Base-by-base conservation (phyloP, 1,140 invertebrate genomes). In the Drosophila bifasciata region DNA sequence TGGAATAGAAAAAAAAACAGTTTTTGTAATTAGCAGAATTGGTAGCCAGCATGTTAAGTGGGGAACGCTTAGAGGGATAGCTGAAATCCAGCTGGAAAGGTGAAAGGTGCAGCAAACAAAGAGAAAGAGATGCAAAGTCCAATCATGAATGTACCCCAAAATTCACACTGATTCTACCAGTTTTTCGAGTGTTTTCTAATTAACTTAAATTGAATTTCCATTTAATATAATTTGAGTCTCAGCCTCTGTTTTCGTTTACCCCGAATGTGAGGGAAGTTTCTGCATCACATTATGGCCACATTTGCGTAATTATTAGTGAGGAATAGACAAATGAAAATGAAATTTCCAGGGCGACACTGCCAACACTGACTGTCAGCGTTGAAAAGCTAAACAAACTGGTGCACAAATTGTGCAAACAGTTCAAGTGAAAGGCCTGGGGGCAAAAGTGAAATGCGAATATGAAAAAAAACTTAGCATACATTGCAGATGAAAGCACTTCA, bases 381-480 rank as follows among this genome's bases (percentile, higher is more conserved):
- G 73, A 74, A 86, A 69, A 74, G 76, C 80, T 70, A 69, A 69
- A 86, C 76, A 85, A 86, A 80, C 63, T 57, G 48, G 57, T 60
- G 68, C 51, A 43, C 53, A 68, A 73, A 53, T 61, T 73, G 58
- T 74, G 63, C 58, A 79, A 68, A 74, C 45, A 79, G 23, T 55
- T 45, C 46, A 68, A 78, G 63, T 79, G 76, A 67, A 60, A 68
- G 40, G 55, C 49, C 32, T 13, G 32, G 55, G 56, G 45, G 44
- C 39, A 39, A 48, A 39, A 59, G 53, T 39, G 41, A 73, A 48
- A 63, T 36, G 32, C 32, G 11, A 36, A 5, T 16, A 16, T 28
- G 11, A 45, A 61, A 69, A 61, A 69, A 52, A 52, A 39, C 15
- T 32, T 44, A 36, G 57, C 69, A 73, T 50, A 59, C 61, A 73